phyloP scores from a whole-genome alignment of 2,888 invertebrate genomes.

The Timandra comae region DNA sequence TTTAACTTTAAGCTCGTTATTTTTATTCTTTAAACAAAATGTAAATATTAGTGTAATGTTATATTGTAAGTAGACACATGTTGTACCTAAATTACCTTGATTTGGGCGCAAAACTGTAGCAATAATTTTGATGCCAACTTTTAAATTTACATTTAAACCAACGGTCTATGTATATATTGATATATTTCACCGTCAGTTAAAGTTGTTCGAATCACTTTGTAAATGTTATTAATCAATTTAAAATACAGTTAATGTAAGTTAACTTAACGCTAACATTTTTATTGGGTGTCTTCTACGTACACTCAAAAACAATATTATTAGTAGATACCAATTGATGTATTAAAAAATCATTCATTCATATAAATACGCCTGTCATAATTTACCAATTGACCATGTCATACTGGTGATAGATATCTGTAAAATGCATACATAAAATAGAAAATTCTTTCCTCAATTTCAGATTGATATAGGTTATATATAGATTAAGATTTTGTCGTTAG shows the following conservation, averaged over 20 bases:
- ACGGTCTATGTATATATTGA: conserved; percentile 63
- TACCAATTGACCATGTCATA: too few relatives aligned
- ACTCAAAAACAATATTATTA: conserved; percentile 11
- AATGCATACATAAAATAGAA: too few relatives aligned
- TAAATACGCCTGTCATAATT: too few relatives aligned
- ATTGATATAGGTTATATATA: too few relatives aligned
- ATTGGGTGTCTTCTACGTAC: conserved; percentile 33
- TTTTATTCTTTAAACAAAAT: conserved; percentile 57
- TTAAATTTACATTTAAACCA: conserved; percentile 54
- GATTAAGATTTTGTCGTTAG: too few relatives aligned
- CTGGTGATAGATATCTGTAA: too few relatives aligned
- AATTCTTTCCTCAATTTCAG: too few relatives aligned
- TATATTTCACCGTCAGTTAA: conserved; percentile 42
- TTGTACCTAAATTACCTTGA: conserved; percentile 57
- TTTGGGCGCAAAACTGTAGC: conserved; percentile 63
- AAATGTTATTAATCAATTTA: conserved; percentile 35
- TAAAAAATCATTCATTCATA: too few relatives aligned
- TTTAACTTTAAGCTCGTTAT: conserved; percentile 50
- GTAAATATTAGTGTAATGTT: conserved; percentile 67
- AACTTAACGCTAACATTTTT: conserved; percentile 73
- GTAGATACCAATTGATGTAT: too few relatives aligned
- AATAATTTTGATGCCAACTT: conserved; percentile 72
- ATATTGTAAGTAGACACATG: conserved; percentile 68
- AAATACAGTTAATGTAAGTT: conserved; percentile 47
- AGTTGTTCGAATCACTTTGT: conserved; percentile 38